Base-by-base conservation (phyloP, 2,797 vertebrate genomes). In the Schizothorax lantsangensis region DNA sequence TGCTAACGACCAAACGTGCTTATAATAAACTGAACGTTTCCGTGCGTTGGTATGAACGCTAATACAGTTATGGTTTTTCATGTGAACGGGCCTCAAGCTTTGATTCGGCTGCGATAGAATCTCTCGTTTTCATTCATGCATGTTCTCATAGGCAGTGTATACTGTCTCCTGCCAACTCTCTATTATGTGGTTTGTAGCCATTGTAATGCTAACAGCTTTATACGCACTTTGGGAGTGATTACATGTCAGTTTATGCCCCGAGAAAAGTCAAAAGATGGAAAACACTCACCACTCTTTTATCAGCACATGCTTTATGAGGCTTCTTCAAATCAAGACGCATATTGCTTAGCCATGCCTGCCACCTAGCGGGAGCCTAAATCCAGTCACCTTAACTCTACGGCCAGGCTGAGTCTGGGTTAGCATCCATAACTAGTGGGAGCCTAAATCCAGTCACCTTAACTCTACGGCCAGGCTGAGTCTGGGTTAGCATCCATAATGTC, bases 341-440 rank as follows among this genome's bases (percentile, higher is more conserved):
- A 79, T 83, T 52, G n/a, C 88, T 91, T 86, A 86, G 80, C 84
- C 89, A 90, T 92, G 87, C 0, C 86, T 92, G 90, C 71, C 95
- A 91, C 84, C 95, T 93, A 40, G 89, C 91, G 95, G 90, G 5
- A 0, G 43, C 73, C 81, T 36, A 23, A 3, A 57, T 54, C 87
- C 77, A 79, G 12, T 8, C 75, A 36, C 11, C 7, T 23, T 52
- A 14, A 4, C 11, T 36, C 68, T n/a, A 40, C 2, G 36, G 26
- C 36, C 12, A 81, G 26, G 6, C 30, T 30, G 52, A 49, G 30
- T 11, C 17, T 21, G 49, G 52, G 57, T 84, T 54, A 79, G 66
- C 21, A 52, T 86, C 74, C 77, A 87, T 79, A 17, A 81, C 95
- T 93, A 40, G 89, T 91, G 95, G 90, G 5, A 0, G 43, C 73